These are phyloP conservation scores for Calidris pugnax DNA, from an alignment of 2,113 vertebrate genomes.

Conservation along the genomic window DNA sequence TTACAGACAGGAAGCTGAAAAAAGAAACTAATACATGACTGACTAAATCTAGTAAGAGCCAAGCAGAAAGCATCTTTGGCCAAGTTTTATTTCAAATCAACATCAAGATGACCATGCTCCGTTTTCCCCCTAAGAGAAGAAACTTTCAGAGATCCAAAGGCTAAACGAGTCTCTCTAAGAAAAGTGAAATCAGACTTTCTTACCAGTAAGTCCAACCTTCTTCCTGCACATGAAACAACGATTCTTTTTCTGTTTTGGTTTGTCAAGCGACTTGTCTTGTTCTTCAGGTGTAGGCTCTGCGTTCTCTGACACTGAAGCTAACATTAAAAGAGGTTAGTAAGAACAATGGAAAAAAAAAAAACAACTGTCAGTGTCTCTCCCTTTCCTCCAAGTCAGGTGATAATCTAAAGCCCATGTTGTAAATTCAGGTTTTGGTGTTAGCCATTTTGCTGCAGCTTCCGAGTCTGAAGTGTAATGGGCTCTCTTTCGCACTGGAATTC, in stretches of 20 bases:
- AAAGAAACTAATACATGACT: background rate
- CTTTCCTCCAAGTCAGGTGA: background rate
- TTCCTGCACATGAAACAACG: slow-evolving; percentile 90
- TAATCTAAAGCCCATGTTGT: background rate
- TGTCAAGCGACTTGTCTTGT: slow-evolving; percentile 79
- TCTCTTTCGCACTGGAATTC: background rate
- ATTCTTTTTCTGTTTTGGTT: slow-evolving; percentile 88
- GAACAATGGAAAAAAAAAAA: background rate
- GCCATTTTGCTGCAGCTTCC: background rate
- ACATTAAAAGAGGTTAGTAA: slow-evolving; percentile 14
- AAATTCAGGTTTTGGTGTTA: background rate
- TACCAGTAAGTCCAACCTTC: slow-evolving; percentile 91
- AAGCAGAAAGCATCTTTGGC: background rate
- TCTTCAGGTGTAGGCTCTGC: slow-evolving; percentile 78
- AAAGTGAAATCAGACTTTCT: background rate
- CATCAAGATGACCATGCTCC: background rate
- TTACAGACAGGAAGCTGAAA: slow-evolving; percentile 7
- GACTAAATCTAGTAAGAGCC: background rate
- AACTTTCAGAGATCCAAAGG: background rate
- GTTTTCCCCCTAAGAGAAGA: background rate
- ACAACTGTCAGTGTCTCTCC: background rate
- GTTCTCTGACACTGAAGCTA: slow-evolving; percentile 76
- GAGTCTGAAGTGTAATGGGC: background rate
- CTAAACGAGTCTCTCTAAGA: background rate
- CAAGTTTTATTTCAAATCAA: background rate